A percentile compares a stretch with the other conserved stretches of the same genome.
Evolutionary conservation across 2,888 invertebrate genomes (phyloP).

Genomic region (Hirtodrosophila cameraria): DNA sequence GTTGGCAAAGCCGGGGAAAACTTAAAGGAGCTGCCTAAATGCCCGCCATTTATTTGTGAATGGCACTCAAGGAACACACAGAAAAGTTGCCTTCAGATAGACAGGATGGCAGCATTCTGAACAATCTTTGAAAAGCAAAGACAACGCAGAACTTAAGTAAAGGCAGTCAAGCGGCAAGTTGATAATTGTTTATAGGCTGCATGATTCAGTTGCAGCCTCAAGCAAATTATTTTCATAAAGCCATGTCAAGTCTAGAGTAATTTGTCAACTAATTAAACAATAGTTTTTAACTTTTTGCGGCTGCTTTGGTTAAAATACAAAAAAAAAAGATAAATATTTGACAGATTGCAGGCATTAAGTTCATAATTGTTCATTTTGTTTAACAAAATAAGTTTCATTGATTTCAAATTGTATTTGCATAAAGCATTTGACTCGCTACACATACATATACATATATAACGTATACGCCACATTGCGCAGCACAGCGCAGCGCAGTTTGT

Average conservation of each 20-base stretch:
- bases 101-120: slow-evolving; percentile 44
- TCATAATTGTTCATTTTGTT: neutral
- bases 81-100: slow-evolving; percentile 40
- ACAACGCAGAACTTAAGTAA: slow-evolving; percentile 22
- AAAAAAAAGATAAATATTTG: slow-evolving; percentile 2
- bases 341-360: neutral
- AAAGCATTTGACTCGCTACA: slow-evolving; percentile 8
- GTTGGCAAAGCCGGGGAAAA: too few relatives aligned
- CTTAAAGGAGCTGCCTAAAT: slow-evolving; percentile 71
- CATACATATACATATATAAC: slow-evolving; percentile 31
- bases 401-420: slow-evolving; percentile 31
- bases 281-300: neutral
- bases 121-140: slow-evolving; percentile 34
- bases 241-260: neutral
- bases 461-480: slow-evolving; percentile 25
- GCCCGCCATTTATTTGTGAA: slow-evolving; percentile 78
- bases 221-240: slow-evolving; percentile 11
- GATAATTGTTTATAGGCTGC: slow-evolving; percentile 41
- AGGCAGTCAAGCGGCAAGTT: slow-evolving; percentile 40
- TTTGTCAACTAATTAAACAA: slow-evolving; percentile 36
- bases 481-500: too few relatives aligned
- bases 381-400: slow-evolving; percentile 11
- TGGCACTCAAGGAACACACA: slow-evolving; percentile 58
- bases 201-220: neutral
- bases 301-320: neutral